Base-by-base conservation (phyloP, 2,113 vertebrate genomes). In the Aviceda subcristata region DNA sequence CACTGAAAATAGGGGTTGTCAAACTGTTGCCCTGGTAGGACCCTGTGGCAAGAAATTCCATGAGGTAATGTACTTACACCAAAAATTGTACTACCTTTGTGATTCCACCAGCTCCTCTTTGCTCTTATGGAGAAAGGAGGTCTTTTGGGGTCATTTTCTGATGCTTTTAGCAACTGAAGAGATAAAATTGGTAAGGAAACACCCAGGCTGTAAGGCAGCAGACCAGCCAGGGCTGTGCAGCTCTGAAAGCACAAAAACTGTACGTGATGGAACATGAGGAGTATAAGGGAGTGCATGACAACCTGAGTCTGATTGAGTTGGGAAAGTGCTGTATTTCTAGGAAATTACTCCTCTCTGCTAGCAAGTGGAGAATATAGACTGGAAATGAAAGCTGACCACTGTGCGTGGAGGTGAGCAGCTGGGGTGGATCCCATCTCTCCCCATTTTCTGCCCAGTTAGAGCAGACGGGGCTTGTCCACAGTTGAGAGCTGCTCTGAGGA, bases 151-250 rank as follows among this genome's bases (percentile, higher is more conserved):
- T 94, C 77, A 83, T 71, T 76, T 90, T 92, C 46, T 86, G 86
- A 73, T 77, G 92, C 83, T 92, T 94, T 93, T 81, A 92, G 64
- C 79, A 56, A 39, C 51, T 84, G 79, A 81, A 90, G 72, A 60
- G 79, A 29, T 74, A 10, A 57, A 93, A 90, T 88, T 83, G 92
- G 57, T 86, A 51, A 67, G 86, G 89, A 92, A 86, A 76, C 56
- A 53, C 66, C 68, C 73, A 72, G 77, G 80, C 57, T 72, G 51
- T 43, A 55, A 72, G 74, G 76, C 68, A 92, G 80, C 69, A 4
- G 22, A 78, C 56, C 72, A 85, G 38, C 60, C 71, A 55, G 82
- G 60, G 67, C 77, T 71, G 75, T 72, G 64, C 30, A 27, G 66
- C 17, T 43, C 43, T 68, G 95, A 83, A 83, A 75, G 68, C 82